A percentile compares a stretch with the other conserved stretches of the same genome.
phyloP scores from a whole-genome alignment of 2,888 invertebrate genomes.

The Holacanthella duospinosa region DNA sequence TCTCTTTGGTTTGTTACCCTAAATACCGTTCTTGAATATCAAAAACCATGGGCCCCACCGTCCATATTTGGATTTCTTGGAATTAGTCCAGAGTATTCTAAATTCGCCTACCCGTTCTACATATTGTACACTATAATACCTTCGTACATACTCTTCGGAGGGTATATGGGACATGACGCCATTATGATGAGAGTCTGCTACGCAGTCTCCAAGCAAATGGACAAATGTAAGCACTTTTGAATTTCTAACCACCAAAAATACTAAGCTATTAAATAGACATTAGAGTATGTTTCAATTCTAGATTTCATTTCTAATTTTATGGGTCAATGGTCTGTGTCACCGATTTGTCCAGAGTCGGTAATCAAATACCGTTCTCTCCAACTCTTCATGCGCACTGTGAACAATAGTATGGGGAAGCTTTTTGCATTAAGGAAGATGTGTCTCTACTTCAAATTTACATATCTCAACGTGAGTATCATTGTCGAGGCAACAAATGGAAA shows the following conservation, averaged over 20 bases:
- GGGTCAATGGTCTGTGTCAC: too few relatives aligned
- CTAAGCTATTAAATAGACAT: too few relatives aligned
- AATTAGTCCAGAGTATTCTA: background rate
- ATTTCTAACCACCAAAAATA: too few relatives aligned
- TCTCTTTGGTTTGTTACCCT: background rate
- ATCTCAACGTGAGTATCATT: background rate
- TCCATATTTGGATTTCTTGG: background rate
- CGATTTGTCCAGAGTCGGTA: too few relatives aligned
- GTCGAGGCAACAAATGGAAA: background rate
- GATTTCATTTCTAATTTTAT: too few relatives aligned
- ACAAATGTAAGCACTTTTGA: background rate
- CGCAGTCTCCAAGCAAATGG: background rate
- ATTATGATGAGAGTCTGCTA: background rate
- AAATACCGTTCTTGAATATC: background rate
- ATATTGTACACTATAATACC: background rate
- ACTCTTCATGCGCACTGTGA: background rate
- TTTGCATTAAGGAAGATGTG: background rate
- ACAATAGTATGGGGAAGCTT: background rate
- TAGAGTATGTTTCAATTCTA: too few relatives aligned
- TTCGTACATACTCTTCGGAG: background rate
- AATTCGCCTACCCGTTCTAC: background rate
- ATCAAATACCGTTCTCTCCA: background rate
- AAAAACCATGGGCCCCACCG: background rate
- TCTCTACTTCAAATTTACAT: background rate
- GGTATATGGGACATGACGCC: background rate